Evolutionary conservation across 2,888 invertebrate species (phyloP), one percentile per base, ranked within the genome.

Genomic region (Epinotia brunnichana): DNA sequence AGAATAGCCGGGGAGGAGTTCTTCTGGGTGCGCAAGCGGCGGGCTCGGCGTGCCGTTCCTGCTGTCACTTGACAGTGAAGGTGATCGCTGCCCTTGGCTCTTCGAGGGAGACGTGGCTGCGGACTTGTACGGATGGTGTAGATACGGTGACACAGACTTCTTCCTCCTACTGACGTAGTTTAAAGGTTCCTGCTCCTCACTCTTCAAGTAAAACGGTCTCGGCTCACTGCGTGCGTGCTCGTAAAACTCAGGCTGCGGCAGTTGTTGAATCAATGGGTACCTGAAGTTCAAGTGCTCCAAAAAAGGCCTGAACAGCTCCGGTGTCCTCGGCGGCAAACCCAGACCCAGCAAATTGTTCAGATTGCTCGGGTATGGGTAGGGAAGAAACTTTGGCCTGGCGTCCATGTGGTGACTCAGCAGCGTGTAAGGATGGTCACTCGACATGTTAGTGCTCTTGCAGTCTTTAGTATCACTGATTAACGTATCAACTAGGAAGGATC

Each of bases 401-500:
- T 90, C 90, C 53, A 90, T 75, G 41, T 88, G 88, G 35, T 86
- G 87, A 10, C 87, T 88, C 15, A 92, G 82, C 57, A 92, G 81
- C 51, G 89, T 84, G 76, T 92, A 90, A n/a, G 89, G 83, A 75
- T 90, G 80, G 77, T 94, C 90, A 87, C 88, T 86, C 77, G 90
- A 76, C 81, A 89, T 78, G 76, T 90, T 86, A 70, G 83, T 79
- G 80, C 87, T 87, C 79, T 89, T 88, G 62, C 87, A 88, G 73
- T 93, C 91, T 78, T 95, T 95, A 57, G 95, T 85, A 72, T 94
- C 95, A 90, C 95, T 95, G 77, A 97, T 96, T 71, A 97, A 88
- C 67, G 97, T 96, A 83, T 97, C 97, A 83, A 97, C 96, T 71
- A 97, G 87, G 83, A 97, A 97, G 77, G 97, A 97, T 78, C 96